Evolutionary conservation across 2,797 vertebrate genomes (phyloP).

Genomic region (Remorina albescens): DNA sequence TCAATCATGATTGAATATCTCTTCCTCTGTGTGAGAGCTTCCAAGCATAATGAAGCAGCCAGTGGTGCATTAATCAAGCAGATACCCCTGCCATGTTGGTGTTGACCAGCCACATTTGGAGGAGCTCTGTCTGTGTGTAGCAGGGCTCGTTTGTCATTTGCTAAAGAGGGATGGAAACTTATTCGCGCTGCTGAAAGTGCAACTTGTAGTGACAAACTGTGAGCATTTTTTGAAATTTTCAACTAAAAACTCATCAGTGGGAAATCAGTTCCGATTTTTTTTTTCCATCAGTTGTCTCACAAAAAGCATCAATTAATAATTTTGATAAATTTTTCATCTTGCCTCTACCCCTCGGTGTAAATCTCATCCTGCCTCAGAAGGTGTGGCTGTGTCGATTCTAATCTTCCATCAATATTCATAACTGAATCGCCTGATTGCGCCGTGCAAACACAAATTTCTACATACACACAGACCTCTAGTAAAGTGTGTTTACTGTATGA

Average conservation of each 20-base stretch:
- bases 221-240: neutral
- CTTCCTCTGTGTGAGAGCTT: constrained; percentile 11
- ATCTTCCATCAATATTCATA: constrained; percentile 54
- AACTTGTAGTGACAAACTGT: neutral
- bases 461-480: neutral
- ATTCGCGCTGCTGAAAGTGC: neutral
- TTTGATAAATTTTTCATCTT: constrained; percentile 22
- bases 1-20: constrained; percentile 34
- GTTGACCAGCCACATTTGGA: constrained; percentile 36
- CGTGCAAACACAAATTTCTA: neutral
- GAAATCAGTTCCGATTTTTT: too few species aligned
- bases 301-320: constrained; percentile 21
- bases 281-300: neutral
- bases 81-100: constrained; percentile 46
- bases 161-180: constrained; percentile 3
- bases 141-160: constrained; percentile 25
- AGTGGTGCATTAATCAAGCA: constrained; percentile 53
- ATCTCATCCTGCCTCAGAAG: constrained; percentile 38
- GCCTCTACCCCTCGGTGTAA: constrained; percentile 1
- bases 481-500: constrained; percentile 5
- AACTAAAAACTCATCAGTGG: neutral
- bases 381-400: constrained; percentile 39
- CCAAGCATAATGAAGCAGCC: constrained; percentile 22
- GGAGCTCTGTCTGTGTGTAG: neutral
- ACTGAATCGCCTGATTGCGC: constrained; percentile 10